phyloP scores from a whole-genome alignment of 2,797 vertebrate genomes.

The Anisognathus igniventris region DNA sequence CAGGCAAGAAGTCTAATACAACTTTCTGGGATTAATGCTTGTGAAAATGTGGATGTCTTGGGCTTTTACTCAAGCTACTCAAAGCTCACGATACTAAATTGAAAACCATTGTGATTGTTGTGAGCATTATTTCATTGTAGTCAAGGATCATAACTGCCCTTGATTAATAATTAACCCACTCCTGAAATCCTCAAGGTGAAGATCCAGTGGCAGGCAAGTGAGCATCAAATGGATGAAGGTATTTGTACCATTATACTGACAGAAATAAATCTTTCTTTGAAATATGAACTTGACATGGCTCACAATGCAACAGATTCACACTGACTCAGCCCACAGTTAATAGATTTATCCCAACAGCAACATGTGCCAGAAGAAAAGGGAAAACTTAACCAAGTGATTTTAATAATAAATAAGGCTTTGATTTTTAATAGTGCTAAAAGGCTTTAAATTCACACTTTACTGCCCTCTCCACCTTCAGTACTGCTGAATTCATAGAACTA shows the following conservation, averaged over 20 bases:
- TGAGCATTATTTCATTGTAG: not conserved
- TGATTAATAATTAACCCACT: not conserved
- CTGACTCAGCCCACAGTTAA: not conserved
- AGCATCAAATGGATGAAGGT: not conserved
- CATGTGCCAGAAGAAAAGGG: not conserved
- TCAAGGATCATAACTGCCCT: not conserved
- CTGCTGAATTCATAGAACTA: conserved; percentile 6
- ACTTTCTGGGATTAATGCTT: not conserved
- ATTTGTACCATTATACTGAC: not conserved
- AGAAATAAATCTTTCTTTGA: conserved; percentile 47
- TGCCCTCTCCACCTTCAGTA: not conserved
- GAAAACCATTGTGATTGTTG: not conserved
- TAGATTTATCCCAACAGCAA: conserved; percentile 33
- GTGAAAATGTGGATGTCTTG: not conserved
- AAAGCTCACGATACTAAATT: not conserved
- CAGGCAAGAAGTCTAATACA: not conserved
- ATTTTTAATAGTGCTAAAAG: not conserved
- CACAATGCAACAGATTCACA: not conserved
- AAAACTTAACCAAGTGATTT: not conserved
- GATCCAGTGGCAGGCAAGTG: not conserved
- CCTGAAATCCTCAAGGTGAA: not conserved
- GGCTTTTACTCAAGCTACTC: not conserved
- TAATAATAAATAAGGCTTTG: conserved; percentile 29
- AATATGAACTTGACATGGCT: conserved; percentile 26
- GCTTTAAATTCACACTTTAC: not conserved